phyloP scores from a whole-genome alignment of 2,797 vertebrate species.

The Myripristis jacobus region DNA sequence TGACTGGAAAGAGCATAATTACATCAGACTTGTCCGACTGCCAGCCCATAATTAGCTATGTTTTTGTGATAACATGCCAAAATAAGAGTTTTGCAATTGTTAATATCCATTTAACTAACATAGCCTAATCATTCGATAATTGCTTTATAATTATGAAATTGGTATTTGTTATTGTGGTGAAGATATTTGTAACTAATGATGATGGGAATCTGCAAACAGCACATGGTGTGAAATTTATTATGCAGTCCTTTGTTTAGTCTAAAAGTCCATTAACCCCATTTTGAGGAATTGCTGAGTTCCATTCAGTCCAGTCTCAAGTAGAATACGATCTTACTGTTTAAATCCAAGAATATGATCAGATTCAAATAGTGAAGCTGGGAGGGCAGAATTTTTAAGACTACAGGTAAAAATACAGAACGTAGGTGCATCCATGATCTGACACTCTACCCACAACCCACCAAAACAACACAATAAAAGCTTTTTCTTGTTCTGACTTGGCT shows the following conservation, averaged over 20 bases:
- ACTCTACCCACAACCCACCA: too few species aligned
- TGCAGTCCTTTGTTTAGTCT: too few species aligned
- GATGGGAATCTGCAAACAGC: not conserved
- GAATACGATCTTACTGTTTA: too few species aligned
- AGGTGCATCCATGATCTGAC: not conserved
- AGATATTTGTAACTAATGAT: not conserved
- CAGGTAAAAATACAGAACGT: not conserved
- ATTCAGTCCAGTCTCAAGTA: too few species aligned
- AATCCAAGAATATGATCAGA: too few species aligned
- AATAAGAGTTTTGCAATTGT: not conserved
- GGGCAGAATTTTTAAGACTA: too few species aligned
- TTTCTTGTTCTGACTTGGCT: too few species aligned
- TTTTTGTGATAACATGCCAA: constrained; percentile 7
- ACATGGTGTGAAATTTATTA: not conserved
- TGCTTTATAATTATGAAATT: not conserved
- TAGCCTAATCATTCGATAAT: constrained; percentile 15
- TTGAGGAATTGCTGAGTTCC: too few species aligned
- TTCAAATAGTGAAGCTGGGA: too few species aligned
- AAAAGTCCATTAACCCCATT: too few species aligned
- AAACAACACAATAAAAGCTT: too few species aligned
- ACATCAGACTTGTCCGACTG: constrained; percentile 1
- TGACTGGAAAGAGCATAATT: constrained; percentile 3
- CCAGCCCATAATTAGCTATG: constrained; percentile 24
- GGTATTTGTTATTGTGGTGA: not conserved
- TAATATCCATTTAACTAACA: not conserved